Percentiles rank a stretch among this genome's conserved stretches.
These are phyloP conservation scores for Cartodere bifasciata DNA, from an alignment of 2,888 invertebrate species.

Conservation along the genomic window DNA sequence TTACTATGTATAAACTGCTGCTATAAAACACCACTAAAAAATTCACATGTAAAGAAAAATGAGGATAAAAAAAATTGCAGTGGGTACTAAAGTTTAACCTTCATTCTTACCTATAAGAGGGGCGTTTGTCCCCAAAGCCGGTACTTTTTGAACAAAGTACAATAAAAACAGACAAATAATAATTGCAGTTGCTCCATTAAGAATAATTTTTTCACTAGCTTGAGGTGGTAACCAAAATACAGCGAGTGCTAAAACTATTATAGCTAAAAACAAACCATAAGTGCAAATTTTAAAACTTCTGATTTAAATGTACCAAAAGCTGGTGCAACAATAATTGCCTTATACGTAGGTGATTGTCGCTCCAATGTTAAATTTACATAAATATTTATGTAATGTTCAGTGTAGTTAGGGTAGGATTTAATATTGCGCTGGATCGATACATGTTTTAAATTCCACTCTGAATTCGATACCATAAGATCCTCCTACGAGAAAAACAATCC, in stretches of 20 bases:
- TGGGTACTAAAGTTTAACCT: background rate
- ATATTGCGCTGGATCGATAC: too few relatives aligned
- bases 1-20: slow-evolving; percentile 40
- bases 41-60: slow-evolving; percentile 1
- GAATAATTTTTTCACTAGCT: slow-evolving; percentile 49
- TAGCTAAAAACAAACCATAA: slow-evolving; percentile 31
- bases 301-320: slow-evolving; percentile 36
- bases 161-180: slow-evolving; percentile 48
- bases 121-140: slow-evolving; percentile 40
- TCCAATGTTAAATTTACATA: slow-evolving; percentile 39
- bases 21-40: slow-evolving; percentile 45
- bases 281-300: background rate
- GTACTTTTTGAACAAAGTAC: slow-evolving; percentile 48
- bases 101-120: slow-evolving; percentile 41
- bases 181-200: slow-evolving; percentile 46
- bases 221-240: slow-evolving; percentile 54
- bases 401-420: slow-evolving; percentile 40
- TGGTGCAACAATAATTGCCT: slow-evolving; percentile 48
- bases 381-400: slow-evolving; percentile 42
- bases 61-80: background rate
- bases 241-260: slow-evolving; percentile 45
- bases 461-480: too few relatives aligned
- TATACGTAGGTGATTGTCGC: slow-evolving; percentile 47
- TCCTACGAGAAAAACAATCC: too few relatives aligned
- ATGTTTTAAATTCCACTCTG: too few relatives aligned